Conservation (phyloP, 2,797 vertebrate genomes). For the Sebastes trivittatus region DNA sequence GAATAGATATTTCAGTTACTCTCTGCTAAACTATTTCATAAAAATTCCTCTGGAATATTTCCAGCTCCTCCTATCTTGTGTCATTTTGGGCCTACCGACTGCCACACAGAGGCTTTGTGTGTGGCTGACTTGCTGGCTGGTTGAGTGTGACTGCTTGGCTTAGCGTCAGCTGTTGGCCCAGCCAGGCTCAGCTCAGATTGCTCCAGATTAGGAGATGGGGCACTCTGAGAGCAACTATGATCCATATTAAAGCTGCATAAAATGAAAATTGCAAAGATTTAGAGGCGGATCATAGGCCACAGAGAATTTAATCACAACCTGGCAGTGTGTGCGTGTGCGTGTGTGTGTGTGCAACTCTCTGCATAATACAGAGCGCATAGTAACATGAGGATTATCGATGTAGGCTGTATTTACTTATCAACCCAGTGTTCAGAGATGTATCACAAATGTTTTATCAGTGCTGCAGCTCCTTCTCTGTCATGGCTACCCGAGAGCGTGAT, state of each 20-base stretch:
- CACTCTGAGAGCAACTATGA: constrained; percentile 84
- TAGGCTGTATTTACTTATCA: constrained; percentile 82
- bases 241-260: constrained; percentile 96
- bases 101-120: constrained; percentile 48
- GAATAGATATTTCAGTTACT: background rate
- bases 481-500: constrained; percentile 14
- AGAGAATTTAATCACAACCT: constrained; percentile 93
- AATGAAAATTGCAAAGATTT: constrained; percentile 98
- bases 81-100: constrained; percentile 26
- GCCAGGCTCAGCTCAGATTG: constrained; percentile 88
- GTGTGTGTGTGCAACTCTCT: constrained; percentile 32
- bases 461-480: constrained; percentile 29
- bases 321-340: constrained; percentile 63
- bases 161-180: constrained; percentile 87
- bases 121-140: constrained; percentile 61
- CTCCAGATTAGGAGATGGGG: constrained; percentile 91
- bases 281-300: constrained; percentile 89
- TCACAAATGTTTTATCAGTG: constrained; percentile 63
- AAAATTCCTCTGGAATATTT: background rate
- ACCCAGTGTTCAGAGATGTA: constrained; percentile 71
- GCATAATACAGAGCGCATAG: constrained; percentile 65
- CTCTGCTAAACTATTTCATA: constrained; percentile 1
- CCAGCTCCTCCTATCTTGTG: background rate
- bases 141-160: constrained; percentile 79
- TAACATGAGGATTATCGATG: constrained; percentile 79